Percentiles rank a stretch among this genome's conserved stretches.
phyloP scores from a whole-genome alignment of 2,113 vertebrate species.

The Cygnus atratus region DNA sequence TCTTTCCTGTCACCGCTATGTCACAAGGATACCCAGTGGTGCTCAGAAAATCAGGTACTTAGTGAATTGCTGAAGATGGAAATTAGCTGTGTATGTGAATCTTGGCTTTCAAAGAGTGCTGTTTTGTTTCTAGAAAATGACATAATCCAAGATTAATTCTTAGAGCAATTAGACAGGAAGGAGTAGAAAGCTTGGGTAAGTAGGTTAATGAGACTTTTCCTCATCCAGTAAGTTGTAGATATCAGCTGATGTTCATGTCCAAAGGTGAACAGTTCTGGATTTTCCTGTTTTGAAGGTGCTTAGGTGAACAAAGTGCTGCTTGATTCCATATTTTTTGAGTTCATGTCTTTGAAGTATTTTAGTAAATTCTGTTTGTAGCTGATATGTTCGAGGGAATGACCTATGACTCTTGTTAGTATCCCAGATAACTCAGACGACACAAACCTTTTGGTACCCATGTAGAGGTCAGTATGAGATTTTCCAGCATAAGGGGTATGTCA shows the following conservation, averaged over 20 bases:
- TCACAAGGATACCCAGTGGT: background rate
- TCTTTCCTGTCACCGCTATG: accelerated
- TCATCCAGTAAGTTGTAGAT: background rate
- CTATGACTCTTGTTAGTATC: background rate
- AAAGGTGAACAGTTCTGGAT: background rate
- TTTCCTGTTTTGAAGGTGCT: background rate
- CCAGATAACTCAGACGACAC: background rate
- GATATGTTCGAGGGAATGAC: background rate
- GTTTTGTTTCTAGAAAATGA: background rate
- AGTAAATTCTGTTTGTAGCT: background rate
- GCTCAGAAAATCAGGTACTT: background rate
- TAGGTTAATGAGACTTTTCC: background rate
- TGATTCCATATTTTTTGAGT: background rate
- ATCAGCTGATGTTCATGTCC: background rate
- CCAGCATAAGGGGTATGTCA: accelerated
- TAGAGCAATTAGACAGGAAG: background rate
- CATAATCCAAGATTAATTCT: background rate
- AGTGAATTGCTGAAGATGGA: background rate
- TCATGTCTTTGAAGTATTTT: background rate
- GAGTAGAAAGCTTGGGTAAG: background rate
- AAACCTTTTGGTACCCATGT: background rate
- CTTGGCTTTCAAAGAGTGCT: background rate
- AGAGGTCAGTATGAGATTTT: background rate
- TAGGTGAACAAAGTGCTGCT: background rate
- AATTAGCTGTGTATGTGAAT: background rate